Conservation (phyloP, 2,113 vertebrate genomes). For the Sceloporus undulatus region DNA sequence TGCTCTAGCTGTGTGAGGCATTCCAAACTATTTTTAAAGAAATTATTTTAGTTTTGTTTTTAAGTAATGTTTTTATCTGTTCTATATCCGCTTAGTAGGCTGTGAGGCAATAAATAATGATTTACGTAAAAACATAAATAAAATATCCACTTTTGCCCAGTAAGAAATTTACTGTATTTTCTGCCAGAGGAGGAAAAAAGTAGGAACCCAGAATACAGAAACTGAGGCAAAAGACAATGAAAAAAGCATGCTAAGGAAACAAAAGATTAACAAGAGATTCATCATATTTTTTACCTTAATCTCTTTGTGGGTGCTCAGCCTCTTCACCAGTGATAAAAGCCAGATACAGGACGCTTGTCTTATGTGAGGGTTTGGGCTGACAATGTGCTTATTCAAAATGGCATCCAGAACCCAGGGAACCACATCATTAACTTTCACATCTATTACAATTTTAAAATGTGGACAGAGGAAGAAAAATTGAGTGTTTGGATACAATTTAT, state of each 20-base stretch:
- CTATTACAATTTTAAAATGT: constrained; percentile 69
- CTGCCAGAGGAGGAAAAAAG: neutral
- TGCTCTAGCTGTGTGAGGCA: too few species aligned
- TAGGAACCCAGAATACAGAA: neutral
- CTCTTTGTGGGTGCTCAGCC: constrained; percentile 89
- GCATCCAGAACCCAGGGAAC: constrained; percentile 92
- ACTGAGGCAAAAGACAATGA: neutral
- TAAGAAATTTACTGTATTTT: neutral
- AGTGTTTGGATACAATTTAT: neutral
- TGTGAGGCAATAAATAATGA: too few species aligned
- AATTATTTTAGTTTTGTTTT: too few species aligned
- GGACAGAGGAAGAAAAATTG: neutral
- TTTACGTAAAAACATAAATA: too few species aligned
- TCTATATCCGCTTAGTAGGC: too few species aligned
- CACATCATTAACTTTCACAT: constrained; percentile 89
- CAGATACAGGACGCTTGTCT: constrained; percentile 96
- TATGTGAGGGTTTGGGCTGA: constrained; percentile 92
- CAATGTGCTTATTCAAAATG: constrained; percentile 89
- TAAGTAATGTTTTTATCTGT: too few species aligned
- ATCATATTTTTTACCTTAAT: constrained; percentile 83
- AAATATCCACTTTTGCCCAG: neutral
- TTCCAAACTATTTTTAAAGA: too few species aligned
- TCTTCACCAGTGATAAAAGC: constrained; percentile 96
- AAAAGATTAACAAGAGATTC: neutral
- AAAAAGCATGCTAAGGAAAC: neutral